These are phyloP conservation scores for Lochmaea capreae DNA, from an alignment of 2,888 invertebrate species.

Conservation along the genomic window DNA sequence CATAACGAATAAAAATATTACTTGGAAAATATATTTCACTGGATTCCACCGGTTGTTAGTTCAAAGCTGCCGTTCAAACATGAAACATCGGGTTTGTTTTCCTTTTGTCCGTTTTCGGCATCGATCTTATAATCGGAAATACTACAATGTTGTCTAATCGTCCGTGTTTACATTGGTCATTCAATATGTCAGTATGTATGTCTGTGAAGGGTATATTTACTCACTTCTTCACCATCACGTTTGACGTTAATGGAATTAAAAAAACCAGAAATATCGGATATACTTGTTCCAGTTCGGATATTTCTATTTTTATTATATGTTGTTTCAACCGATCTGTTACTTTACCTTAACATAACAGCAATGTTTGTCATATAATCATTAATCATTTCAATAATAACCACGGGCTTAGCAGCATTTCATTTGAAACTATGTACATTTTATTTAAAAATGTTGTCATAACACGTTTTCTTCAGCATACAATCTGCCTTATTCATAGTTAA, in stretches of 20 bases:
- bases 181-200: conserved; percentile 26
- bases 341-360: no score
- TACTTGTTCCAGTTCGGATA: background rate
- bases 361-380: no score
- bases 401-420: no score
- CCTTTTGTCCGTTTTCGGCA: background rate
- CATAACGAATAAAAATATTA: background rate
- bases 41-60: background rate
- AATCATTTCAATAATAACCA: no score
- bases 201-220: conserved; percentile 20
- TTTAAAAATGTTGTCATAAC: no score
- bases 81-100: background rate
- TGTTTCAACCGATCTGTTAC: background rate
- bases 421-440: no score
- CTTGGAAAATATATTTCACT: background rate
- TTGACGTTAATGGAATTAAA: conserved; percentile 31
- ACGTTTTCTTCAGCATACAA: no score
- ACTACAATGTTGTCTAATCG: conserved; percentile 15
- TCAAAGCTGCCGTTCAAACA: background rate
- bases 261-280: background rate
- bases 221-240: conserved; percentile 11
- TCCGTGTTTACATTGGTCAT: conserved; percentile 22
- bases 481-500: no score
- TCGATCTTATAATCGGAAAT: background rate
- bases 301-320: background rate